Conservation (phyloP, 2,113 vertebrate genomes). For the Rhinolophus ferrumequinum region DNA sequence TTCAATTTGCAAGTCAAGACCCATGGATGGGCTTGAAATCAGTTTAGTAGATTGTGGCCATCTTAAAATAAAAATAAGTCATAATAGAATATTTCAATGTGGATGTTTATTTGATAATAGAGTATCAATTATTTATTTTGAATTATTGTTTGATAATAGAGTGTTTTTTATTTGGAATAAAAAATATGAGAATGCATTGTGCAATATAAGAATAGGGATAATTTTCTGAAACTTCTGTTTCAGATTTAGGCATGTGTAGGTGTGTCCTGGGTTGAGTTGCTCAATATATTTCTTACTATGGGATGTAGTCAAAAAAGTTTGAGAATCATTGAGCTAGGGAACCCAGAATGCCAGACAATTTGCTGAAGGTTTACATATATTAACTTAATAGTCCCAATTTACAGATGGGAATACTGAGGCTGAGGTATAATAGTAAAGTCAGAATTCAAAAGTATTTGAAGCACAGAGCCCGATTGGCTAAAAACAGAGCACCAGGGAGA, state of each 20-base stretch:
- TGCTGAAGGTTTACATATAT: neutral
- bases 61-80: neutral
- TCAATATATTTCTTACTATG: neutral
- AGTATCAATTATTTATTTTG: neutral
- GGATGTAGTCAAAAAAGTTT: neutral
- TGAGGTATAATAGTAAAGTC: neutral
- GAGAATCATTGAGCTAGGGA: neutral
- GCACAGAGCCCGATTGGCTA: neutral
- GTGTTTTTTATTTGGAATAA: neutral
- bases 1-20: neutral
- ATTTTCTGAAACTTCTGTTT: neutral
- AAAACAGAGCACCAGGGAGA: neutral
- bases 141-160: neutral
- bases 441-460: neutral
- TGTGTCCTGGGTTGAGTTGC: neutral
- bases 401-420: neutral
- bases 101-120: neutral
- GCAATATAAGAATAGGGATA: neutral
- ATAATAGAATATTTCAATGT: neutral
- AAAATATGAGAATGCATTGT: neutral
- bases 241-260: neutral
- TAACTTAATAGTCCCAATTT: neutral
- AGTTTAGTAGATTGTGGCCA: neutral
- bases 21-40: neutral
- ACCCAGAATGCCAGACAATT: neutral